Base-by-base conservation (phyloP, 2,797 vertebrate species). In the Tragopan temminckii region DNA sequence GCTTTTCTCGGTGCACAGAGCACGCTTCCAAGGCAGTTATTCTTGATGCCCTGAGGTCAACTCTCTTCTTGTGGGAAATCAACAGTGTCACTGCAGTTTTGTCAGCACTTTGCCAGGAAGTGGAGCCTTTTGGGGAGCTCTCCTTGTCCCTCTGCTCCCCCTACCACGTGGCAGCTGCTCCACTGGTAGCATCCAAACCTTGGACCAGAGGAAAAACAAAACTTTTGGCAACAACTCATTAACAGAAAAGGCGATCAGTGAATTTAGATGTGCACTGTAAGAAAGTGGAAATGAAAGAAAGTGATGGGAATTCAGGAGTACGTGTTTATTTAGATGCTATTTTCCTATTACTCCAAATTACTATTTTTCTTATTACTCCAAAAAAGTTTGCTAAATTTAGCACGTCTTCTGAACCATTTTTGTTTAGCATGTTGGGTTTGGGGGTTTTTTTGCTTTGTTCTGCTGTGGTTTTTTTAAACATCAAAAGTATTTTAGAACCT, bases 401-500 rank as follows among this genome's bases (percentile, higher is more conserved):
- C 33, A 15, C 11, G 20, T 18, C 18, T 90, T 88, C 50, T 62
- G 18, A 70, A 85, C 9, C 6, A 4, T 75, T 82, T 85, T 13
- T 38, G 24, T 21, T 82, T 29, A 4, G 12, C 38, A 31, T 29
- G 5, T 7, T 38, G 23, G 3, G 31, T 40, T 33, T 29, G 27
- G 13, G 27, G 25, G 16, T 27, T 50, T 61, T 12, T 40, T 31
- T 52, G 5, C 46, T 35, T 23, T 57, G 31, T 57, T 20, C 31
- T 33, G 31, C 31, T 57, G 55, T 21, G 55, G n/a, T 21, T 69
- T 36, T 70, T 77, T 45, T 3, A 29, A 43, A 52, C 8, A 75
- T 13, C 17, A 71, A 9, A 83, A 66, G 6, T 62, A 74, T 79
- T 94, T 92, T 62, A 80, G 88, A 90, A 68, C n/a, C 36, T 91